Conservation (phyloP, 2,797 vertebrate genomes). For the Taenioides sp. region DNA sequence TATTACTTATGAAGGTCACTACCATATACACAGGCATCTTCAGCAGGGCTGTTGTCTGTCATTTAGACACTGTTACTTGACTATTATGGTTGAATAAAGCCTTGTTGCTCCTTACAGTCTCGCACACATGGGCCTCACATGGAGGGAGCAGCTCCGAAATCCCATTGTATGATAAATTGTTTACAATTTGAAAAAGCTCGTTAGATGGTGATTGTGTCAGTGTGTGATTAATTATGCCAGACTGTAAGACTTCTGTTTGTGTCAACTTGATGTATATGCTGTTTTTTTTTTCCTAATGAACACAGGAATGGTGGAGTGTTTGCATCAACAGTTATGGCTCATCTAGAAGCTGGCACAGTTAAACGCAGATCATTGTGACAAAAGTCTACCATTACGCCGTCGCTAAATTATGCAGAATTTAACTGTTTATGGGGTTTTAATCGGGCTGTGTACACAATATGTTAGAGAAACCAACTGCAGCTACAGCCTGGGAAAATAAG, state of each 20-base stretch:
- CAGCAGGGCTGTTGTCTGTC: not conserved
- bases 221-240: slow-evolving; percentile 77
- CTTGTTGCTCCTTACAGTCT: not conserved
- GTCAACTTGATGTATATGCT: slow-evolving; percentile 79
- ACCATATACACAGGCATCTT: too few relatives aligned
- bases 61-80: slow-evolving; percentile 17
- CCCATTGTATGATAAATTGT: slow-evolving; percentile 66
- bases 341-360: slow-evolving; percentile 50
- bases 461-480: not conserved
- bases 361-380: slow-evolving; percentile 39
- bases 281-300: slow-evolving; percentile 75
- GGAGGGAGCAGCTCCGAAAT: slow-evolving; percentile 47
- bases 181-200: slow-evolving; percentile 73
- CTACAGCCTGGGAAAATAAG: not conserved
- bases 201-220: slow-evolving; percentile 72
- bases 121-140: slow-evolving; percentile 27
- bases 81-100: slow-evolving; percentile 10
- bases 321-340: slow-evolving; percentile 60
- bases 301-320: slow-evolving; percentile 60
- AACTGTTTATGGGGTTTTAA: slow-evolving; percentile 11
- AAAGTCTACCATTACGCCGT: slow-evolving; percentile 22
- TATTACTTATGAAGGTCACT: too few relatives aligned
- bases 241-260: slow-evolving; percentile 77
- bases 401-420: slow-evolving; percentile 16
- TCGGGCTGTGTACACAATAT: slow-evolving; percentile 2